Conservation (phyloP, 2,797 vertebrate genomes). For the Orestias chungarensis region DNA sequence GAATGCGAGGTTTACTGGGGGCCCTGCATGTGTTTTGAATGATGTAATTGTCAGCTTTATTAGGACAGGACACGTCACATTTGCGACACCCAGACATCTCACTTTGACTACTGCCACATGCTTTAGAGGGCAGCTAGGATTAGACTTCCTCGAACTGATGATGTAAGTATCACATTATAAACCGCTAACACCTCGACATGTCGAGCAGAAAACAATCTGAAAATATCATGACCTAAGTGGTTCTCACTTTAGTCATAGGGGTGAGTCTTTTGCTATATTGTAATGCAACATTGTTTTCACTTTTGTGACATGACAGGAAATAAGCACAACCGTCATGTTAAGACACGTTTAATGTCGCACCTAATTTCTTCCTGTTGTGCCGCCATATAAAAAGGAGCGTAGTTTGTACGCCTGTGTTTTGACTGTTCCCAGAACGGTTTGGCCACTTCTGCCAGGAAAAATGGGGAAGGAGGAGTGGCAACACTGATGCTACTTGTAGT, state of each 20-base stretch:
- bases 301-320: slow-evolving; percentile 13
- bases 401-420: slow-evolving; percentile 33
- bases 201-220: slow-evolving; percentile 26
- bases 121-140: slow-evolving; percentile 23
- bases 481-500: slow-evolving; percentile 72
- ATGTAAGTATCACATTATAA: slow-evolving; percentile 38
- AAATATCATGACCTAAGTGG: slow-evolving; percentile 39
- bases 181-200: slow-evolving; percentile 17
- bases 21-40: slow-evolving; percentile 43
- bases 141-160: slow-evolving; percentile 32
- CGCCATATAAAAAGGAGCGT: slow-evolving; percentile 35
- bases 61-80: slow-evolving; percentile 33
- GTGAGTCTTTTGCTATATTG: slow-evolving; percentile 21
- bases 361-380: slow-evolving; percentile 46
- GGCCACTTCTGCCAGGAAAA: slow-evolving; percentile 69
- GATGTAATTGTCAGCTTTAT: slow-evolving; percentile 55
- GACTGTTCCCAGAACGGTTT: slow-evolving; percentile 48
- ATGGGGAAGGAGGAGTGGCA: slow-evolving; percentile 65
- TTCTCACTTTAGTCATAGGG: slow-evolving; percentile 21
- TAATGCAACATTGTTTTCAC: slow-evolving; percentile 15
- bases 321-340: slow-evolving; percentile 40
- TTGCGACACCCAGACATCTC: slow-evolving; percentile 43
- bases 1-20: slow-evolving; percentile 33
- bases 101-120: slow-evolving; percentile 24
- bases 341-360: slow-evolving; percentile 36